Percentiles rank a stretch among this genome's conserved stretches.
Conservation (phyloP, 2,113 vertebrate species). For the Paralichthys olivaceus region DNA sequence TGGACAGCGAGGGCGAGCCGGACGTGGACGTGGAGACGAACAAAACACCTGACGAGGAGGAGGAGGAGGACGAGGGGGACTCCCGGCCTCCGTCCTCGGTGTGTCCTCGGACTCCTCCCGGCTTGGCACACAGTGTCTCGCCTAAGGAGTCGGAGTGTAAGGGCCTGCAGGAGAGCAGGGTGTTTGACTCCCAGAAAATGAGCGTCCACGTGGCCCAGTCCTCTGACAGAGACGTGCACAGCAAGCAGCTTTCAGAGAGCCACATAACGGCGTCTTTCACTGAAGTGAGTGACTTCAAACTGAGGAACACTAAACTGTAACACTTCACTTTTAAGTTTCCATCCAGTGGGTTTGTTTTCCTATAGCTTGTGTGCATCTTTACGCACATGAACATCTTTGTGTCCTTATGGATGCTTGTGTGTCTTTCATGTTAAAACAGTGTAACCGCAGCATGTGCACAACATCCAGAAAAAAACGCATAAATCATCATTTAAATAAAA, state of each 20-base stretch:
- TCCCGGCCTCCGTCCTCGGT: constrained; percentile 69
- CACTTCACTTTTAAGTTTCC: constrained; percentile 10
- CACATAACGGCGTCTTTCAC: constrained; percentile 69
- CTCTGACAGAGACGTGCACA: constrained; percentile 77
- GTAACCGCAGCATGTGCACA: constrained; percentile 44
- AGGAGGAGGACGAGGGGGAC: constrained; percentile 84
- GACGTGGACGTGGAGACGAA: constrained; percentile 95
- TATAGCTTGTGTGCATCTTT: constrained; percentile 34
- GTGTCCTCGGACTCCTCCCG: constrained; percentile 74
- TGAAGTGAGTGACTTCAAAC: constrained; percentile 69
- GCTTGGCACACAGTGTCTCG: constrained; percentile 60
- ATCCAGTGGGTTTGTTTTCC: constrained; percentile 12
- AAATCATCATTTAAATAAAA: constrained; percentile 35
- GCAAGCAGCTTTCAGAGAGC: constrained; percentile 79
- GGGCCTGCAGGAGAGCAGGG: constrained; percentile 34
- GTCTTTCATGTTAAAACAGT: constrained; percentile 37
- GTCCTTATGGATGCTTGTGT: constrained; percentile 7
- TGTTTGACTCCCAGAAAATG: constrained; percentile 63
- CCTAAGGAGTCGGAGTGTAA: constrained; percentile 73
- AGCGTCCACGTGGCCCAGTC: constrained; percentile 74
- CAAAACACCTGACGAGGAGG: constrained; percentile 88
- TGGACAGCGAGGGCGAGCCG: constrained; percentile 92
- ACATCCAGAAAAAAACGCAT: constrained; percentile 6
- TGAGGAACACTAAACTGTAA: constrained; percentile 42
- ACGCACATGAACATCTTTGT: constrained; percentile 17